Evolutionary conservation across 1,140 invertebrate genomes (phyloP).

Genomic region (Drosophila mauritiana): DNA sequence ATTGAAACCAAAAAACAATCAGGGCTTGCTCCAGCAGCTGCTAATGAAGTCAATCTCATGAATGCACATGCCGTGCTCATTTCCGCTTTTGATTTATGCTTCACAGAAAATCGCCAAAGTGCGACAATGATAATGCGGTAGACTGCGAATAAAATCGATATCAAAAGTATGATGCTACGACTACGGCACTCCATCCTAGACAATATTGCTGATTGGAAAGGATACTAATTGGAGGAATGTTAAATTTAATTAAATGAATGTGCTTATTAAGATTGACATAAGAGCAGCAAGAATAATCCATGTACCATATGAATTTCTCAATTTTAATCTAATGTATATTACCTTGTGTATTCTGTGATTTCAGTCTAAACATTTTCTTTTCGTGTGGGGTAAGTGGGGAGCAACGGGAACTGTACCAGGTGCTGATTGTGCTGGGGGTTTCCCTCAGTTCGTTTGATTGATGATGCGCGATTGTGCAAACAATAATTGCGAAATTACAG

Average conservation of each 20-base stretch:
- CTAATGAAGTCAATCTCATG: slow-evolving; percentile 77
- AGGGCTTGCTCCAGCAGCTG: slow-evolving; percentile 56
- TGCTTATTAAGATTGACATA: too few species aligned
- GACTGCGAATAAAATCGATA: not conserved
- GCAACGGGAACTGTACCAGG: slow-evolving; percentile 31
- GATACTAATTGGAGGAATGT: too few species aligned
- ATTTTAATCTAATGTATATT: too few species aligned
- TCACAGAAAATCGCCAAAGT: slow-evolving; percentile 39
- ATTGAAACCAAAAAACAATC: slow-evolving; percentile 73
- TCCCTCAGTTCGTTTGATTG: slow-evolving; percentile 37
- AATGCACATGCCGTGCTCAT: slow-evolving; percentile 71
- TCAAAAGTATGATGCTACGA: not conserved
- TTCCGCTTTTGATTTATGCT: slow-evolving; percentile 74
- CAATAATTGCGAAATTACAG: slow-evolving; percentile 54
- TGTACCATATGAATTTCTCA: too few species aligned
- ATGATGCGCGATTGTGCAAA: slow-evolving; percentile 51
- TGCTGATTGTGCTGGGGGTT: slow-evolving; percentile 23
- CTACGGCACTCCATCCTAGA: too few species aligned
- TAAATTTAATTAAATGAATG: too few species aligned
- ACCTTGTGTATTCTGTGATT: too few species aligned
- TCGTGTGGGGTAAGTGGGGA: not conserved
- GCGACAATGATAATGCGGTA: slow-evolving; percentile 36
- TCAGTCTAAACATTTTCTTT: not conserved
- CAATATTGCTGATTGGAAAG: too few species aligned
- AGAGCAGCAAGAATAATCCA: too few species aligned